phyloP scores from a whole-genome alignment of 2,888 invertebrate genomes.

The Hartigia nigra region DNA sequence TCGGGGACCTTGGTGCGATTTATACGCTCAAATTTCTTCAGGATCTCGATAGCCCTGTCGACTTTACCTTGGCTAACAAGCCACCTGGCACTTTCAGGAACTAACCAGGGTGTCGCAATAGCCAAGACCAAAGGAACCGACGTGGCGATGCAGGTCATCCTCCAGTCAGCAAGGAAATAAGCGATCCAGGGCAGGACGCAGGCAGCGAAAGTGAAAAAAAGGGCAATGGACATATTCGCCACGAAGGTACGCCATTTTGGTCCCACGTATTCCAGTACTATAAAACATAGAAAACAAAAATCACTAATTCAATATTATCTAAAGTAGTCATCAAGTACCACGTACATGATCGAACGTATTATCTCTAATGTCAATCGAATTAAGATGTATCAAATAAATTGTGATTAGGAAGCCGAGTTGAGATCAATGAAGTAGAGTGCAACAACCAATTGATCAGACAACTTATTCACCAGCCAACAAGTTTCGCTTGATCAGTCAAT shows the following conservation, averaged over 20 bases:
- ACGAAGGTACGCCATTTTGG: constrained; percentile 92
- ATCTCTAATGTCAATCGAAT: neutral
- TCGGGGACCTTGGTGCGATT: constrained; percentile 82
- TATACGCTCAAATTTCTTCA: constrained; percentile 83
- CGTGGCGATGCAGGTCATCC: constrained; percentile 79
- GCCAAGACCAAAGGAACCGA: constrained; percentile 82
- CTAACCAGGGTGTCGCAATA: constrained; percentile 78
- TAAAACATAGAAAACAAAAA: constrained; percentile 43
- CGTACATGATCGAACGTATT: neutral
- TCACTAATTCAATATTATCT: neutral
- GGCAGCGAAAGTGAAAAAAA: constrained; percentile 87
- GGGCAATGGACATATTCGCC: constrained; percentile 90
- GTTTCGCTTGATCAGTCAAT: neutral
- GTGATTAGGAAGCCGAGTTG: neutral
- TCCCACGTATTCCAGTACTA: constrained; percentile 89
- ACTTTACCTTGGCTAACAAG: constrained; percentile 86
- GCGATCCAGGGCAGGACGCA: constrained; percentile 88
- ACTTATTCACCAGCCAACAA: neutral
- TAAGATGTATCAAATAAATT: neutral
- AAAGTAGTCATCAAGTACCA: too few species aligned
- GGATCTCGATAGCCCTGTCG: constrained; percentile 80
- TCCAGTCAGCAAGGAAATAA: constrained; percentile 83
- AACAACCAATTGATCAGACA: neutral
- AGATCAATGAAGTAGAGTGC: neutral
- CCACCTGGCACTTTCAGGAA: constrained; percentile 91